phyloP scores from a whole-genome alignment of 2,113 vertebrate species.

The Tricholaema leucomelas region DNA sequence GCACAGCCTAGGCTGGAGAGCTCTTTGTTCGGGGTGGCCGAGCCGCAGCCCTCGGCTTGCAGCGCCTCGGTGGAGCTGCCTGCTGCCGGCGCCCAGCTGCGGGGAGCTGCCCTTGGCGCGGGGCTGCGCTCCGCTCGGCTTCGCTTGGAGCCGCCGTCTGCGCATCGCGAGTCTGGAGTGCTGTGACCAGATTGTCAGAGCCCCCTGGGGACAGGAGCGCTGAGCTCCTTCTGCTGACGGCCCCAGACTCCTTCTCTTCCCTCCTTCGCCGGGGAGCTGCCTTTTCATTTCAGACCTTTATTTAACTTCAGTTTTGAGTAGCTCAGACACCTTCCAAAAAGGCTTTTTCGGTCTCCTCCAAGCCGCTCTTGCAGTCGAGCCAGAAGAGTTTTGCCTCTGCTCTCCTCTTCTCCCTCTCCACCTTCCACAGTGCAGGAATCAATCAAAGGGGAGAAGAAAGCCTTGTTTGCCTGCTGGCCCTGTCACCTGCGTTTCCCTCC shows the following conservation, averaged over 20 bases:
- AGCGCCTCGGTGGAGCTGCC: not conserved
- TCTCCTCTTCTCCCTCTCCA: constrained; percentile 25
- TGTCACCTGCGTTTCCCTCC: not conserved
- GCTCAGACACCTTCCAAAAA: not conserved
- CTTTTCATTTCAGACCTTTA: constrained; percentile 63
- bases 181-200: constrained; percentile 44
- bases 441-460: not conserved
- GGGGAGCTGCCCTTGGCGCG: not conserved
- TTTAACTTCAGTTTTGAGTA: constrained; percentile 49
- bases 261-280: constrained; percentile 23
- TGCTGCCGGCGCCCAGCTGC: not conserved
- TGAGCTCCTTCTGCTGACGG: constrained; percentile 23
- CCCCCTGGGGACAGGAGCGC: not conserved
- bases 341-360: constrained; percentile 47
- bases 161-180: not conserved
- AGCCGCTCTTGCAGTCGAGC: constrained; percentile 32
- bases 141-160: too few relatives aligned
- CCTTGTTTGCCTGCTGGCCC: constrained; percentile 36
- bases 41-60: not conserved
- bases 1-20: too few relatives aligned
- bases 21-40: too few relatives aligned
- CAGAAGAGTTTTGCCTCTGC: constrained; percentile 50
- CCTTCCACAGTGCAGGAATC: constrained; percentile 56
- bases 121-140: too few relatives aligned
- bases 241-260: not conserved